phyloP scores from a whole-genome alignment of 2,888 invertebrate species.

The Suillia variegata region DNA sequence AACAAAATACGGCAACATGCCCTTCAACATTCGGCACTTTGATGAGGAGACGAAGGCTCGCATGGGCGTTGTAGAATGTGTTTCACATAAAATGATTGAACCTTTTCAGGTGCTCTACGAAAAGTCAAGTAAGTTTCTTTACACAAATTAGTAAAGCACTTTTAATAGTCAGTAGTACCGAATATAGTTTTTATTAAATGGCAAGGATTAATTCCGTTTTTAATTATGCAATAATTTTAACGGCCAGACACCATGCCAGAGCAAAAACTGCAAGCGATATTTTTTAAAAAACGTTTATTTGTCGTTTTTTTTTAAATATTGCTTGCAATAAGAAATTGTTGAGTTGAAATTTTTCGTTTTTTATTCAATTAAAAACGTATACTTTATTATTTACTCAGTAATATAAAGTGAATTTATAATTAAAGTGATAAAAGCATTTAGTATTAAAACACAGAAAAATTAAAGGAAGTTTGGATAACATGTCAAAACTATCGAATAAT shows the following conservation, averaged over 20 bases:
- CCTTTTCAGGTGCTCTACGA: slow-evolving; percentile 94
- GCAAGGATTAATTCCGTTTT: slow-evolving; percentile 60
- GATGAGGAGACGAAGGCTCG: slow-evolving; percentile 98
- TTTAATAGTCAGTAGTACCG: too few species aligned
- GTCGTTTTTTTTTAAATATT: too few species aligned
- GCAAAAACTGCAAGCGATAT: slow-evolving; percentile 33
- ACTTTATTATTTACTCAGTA: too few species aligned
- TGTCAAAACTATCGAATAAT: too few species aligned
- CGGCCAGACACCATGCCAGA: slow-evolving; percentile 62
- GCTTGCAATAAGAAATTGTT: too few species aligned
- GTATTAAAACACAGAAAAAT: too few species aligned
- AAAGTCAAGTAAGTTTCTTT: slow-evolving; percentile 66
- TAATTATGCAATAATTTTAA: slow-evolving; percentile 39
- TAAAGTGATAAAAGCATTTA: too few species aligned
- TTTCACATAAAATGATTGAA: slow-evolving; percentile 95
- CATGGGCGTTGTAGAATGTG: slow-evolving; percentile 97
- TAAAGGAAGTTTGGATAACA: too few species aligned
- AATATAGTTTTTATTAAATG: background rate
- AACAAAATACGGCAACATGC: slow-evolving; percentile 94
- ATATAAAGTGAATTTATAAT: too few species aligned
- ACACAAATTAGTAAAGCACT: background rate
- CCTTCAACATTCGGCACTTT: slow-evolving; percentile 92
- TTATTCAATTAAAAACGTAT: background rate
- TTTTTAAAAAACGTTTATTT: slow-evolving; percentile 29
- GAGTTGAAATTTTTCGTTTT: slow-evolving; percentile 38